Evolutionary conservation across 2,797 vertebrate genomes (phyloP), one percentile per base, ranked within the genome.

Genomic region (Periparus ater): DNA sequence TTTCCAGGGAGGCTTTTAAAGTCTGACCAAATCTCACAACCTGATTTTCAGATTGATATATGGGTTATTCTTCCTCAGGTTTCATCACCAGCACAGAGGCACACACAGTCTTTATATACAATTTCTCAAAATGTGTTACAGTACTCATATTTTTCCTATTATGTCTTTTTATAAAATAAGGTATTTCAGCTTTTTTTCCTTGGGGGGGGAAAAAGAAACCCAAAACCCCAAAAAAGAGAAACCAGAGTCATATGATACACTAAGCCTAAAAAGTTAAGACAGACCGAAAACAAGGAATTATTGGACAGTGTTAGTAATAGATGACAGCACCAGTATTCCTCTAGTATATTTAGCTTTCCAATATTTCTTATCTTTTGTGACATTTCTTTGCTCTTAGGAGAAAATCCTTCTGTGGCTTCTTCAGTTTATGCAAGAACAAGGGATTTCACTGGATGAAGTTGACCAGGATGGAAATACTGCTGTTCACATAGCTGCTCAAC

Each of bases 351-450:
- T 55, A 63, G 4, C 9, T 82, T 87, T 65, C 67, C 2, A 17
- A 73, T 70, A 36, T 44, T 81, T 95, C 45, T 73, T 79, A 44
- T 27, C 8, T 77, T 87, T 77, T 81, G 27, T 88, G 45, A 42
- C 34, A 62, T 86, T 67, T 80, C 45, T 91, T 85, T 91, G 18
- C 27, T 53, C 16, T 54, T 85, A 99, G 99, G 99, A 99, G 97
- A 99, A 99, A 93, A 99, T 99, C 27, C 97, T 99, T 96, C 96
- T 99, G 65, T 99, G 99, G 99, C 97, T 99, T 97, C 98, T 99
- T 58, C 99, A 99, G 96, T 99, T 99, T 97, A 99, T 99, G 99
- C 99, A 99, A 98, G 99, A 99, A 65, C 99, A 99, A 96, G 99
- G 98, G 5, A 99, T 99, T 94, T 99, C 99, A 6, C 94, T 99